Evolutionary conservation across 2,113 vertebrate species (phyloP).

Genomic region (Pterocles orientalis): DNA sequence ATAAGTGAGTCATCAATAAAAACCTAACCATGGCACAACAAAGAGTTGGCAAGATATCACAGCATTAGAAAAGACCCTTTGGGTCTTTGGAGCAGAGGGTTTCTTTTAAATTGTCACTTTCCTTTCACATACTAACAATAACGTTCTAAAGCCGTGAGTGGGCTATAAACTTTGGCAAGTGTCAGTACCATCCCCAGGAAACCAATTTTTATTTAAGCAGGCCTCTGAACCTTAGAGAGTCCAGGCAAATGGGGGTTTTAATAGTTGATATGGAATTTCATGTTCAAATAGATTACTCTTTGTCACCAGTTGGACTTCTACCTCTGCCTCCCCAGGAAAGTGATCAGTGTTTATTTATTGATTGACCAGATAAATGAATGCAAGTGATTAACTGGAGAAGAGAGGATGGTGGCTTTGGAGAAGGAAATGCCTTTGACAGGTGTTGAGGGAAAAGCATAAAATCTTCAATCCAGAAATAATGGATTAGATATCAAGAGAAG

Average conservation of each 20-base stretch:
- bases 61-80: background rate
- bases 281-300: background rate
- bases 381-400: background rate
- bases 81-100: background rate
- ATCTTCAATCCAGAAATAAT: background rate
- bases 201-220: background rate
- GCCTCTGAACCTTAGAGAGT: background rate
- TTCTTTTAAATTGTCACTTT: constrained; percentile 33
- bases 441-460: background rate
- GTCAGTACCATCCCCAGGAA: background rate
- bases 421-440: constrained; percentile 20
- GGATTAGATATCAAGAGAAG: background rate
- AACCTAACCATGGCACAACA: background rate
- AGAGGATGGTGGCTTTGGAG: background rate
- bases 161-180: background rate
- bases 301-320: background rate
- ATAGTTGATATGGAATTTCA: background rate
- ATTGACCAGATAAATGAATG: constrained; percentile 15
- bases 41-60: constrained; percentile 6
- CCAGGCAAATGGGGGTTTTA: background rate
- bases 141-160: background rate
- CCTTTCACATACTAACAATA: constrained; percentile 6
- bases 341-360: background rate
- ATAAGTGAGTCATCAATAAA: constrained; percentile 15
- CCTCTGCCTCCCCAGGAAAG: background rate